Base-by-base conservation (phyloP, 2,113 vertebrate genomes). In the Microtus richardsoni region DNA sequence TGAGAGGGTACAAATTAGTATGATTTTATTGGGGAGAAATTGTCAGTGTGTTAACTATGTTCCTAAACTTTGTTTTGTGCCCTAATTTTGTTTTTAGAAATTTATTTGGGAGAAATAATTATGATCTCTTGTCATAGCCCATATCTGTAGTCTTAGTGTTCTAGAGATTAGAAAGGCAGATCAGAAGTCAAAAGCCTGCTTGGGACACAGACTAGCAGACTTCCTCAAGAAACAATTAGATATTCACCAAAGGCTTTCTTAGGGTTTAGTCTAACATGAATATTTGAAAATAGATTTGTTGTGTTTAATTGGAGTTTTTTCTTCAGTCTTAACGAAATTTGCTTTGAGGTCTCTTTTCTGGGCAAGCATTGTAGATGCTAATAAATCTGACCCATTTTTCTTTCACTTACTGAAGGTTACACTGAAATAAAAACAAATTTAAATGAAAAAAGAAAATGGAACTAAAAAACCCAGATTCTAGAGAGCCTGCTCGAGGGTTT, bases 1-100 rank as follows among this genome's bases (percentile, higher is more conserved):
- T 68, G 1, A 75, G 24, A 84, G 13, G 73, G 22, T 58, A 36
- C 21, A 93, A 91, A 91, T 58, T 75, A 83, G 5, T 49, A 70
- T 2, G 41, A 74, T 22, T 82, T 83, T 89, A 8, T 94, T 22
- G 77, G 14, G 26, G 19, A 88, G 41, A 96, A 93, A 66, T 92
- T 66, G 7, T 47, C 70, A 62, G 14, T 14, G 8, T n/a, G 16
- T 17, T 52, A 83, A 58, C 82, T 71, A 41, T 71, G 4, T 30
- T 84, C 89, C n/a, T 71, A 73, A 91, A 68, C 62, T 54, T 0
- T 60, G 66, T 75, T 19, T 19, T 68, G 8, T 84, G 44, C 82
- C 19, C 30, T 47, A 88, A 83, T 80, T 85, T 85, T 24, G 84
- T 17, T 79, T 74, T 79, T 26, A 75, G 33, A 70, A 88, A 68